A percentile compares a stretch with the other conserved stretches of the same genome.
These are phyloP conservation scores for Sphenodon punctatus DNA, from an alignment of 2,797 vertebrate species.

Conservation along the genomic window DNA sequence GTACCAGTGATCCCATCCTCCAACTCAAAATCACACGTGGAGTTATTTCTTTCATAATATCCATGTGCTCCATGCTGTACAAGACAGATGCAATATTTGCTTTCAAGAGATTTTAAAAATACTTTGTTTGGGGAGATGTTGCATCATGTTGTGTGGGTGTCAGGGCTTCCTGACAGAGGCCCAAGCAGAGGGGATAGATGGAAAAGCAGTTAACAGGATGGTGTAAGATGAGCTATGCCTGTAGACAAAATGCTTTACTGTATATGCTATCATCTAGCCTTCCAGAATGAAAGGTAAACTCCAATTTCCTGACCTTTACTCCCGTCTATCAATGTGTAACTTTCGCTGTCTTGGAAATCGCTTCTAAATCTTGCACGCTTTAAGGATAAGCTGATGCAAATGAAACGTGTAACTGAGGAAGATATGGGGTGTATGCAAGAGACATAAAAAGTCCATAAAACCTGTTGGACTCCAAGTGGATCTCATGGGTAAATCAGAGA, in stretches of 20 bases:
- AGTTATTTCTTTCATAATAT: neutral
- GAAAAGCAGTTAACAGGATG: neutral
- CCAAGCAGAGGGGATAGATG: neutral
- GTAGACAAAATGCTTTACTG: neutral
- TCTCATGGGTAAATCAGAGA: no score
- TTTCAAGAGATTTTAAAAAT: neutral
- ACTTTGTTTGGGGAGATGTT: no score
- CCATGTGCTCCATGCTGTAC: neutral
- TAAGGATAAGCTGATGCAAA: no score
- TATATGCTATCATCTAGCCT: neutral
- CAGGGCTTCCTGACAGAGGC: neutral
- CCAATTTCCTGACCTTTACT: neutral
- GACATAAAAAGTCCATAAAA: neutral
- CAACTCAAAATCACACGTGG: neutral
- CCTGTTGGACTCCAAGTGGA: no score
- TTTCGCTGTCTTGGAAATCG: neutral
- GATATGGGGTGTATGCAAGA: neutral
- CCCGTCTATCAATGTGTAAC: neutral
- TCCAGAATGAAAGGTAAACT: neutral
- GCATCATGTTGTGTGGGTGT: no score
- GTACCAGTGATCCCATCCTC: neutral
- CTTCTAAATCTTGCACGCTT: no score
- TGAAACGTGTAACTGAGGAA: neutral
- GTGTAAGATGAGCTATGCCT: neutral
- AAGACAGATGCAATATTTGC: no score